Conservation (phyloP, 2,888 invertebrate species). For the Merodon equestris region DNA sequence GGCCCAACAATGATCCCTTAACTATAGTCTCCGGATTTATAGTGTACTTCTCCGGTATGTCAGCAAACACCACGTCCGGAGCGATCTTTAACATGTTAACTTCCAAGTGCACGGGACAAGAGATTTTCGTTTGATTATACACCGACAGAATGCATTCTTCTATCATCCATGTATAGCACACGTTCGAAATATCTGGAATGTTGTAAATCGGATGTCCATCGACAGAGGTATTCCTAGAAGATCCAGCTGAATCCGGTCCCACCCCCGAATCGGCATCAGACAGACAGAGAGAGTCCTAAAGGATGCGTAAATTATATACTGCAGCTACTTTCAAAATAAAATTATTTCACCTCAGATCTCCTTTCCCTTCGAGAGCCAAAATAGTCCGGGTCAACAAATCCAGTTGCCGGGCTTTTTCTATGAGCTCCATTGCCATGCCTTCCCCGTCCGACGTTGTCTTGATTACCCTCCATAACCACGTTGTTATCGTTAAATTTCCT, state of each 20-base stretch:
- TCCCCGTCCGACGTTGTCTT: constrained; percentile 40
- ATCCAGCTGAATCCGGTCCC: constrained; percentile 88
- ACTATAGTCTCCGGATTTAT: constrained; percentile 91
- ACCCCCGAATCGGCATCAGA: constrained; percentile 94
- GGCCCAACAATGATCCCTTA: constrained; percentile 88
- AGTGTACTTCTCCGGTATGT: constrained; percentile 89
- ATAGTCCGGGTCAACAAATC: constrained; percentile 49
- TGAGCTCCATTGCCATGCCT: constrained; percentile 41
- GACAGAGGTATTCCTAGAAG: constrained; percentile 90
- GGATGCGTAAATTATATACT: background rate
- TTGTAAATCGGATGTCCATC: constrained; percentile 85
- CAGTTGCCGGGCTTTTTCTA: constrained; percentile 43
- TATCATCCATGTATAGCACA: constrained; percentile 91
- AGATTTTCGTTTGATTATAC: constrained; percentile 85
- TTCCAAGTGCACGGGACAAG: constrained; percentile 90
- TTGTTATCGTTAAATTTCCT: constrained; percentile 75
- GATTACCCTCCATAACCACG: constrained; percentile 38
- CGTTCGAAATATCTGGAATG: constrained; percentile 75
- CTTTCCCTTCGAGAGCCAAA: constrained; percentile 72
- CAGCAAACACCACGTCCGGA: constrained; percentile 95
- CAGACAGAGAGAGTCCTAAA: constrained; percentile 83
- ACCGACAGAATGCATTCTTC: constrained; percentile 97
- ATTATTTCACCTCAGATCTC: constrained; percentile 71
- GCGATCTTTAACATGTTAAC: constrained; percentile 89
- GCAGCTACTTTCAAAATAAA: background rate